phyloP scores from a whole-genome alignment of 2,797 vertebrate genomes.

The Falco berigora region DNA sequence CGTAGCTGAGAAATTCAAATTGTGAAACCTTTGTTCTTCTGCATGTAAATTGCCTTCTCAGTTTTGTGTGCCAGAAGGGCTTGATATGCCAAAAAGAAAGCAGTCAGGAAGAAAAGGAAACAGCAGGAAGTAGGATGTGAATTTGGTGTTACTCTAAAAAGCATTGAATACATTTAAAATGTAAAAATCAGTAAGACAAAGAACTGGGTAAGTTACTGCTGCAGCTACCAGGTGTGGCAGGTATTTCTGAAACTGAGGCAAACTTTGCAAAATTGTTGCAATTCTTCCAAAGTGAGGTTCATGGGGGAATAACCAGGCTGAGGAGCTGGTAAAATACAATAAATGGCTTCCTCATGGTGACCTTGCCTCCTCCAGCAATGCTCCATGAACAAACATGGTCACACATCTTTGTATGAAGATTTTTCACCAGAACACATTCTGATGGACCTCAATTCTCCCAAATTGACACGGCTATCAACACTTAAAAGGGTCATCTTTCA shows the following conservation, averaged over 20 bases:
- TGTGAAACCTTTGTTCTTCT: not conserved
- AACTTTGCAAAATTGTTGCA: not conserved
- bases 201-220: not conserved
- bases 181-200: not conserved
- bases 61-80: not conserved
- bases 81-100: not conserved
- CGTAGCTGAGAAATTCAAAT: conserved; percentile 1
- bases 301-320: not conserved
- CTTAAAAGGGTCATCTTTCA: not conserved
- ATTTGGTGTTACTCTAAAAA: not conserved
- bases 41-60: conserved; percentile 11
- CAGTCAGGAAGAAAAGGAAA: not conserved
- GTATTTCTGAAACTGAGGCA: not conserved
- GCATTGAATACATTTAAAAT: not conserved
- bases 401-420: not conserved
- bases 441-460: not conserved
- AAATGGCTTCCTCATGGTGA: not conserved
- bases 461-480: not conserved
- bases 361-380: not conserved
- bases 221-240: not conserved
- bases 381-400: not conserved
- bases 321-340: not conserved
- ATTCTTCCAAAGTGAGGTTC: not conserved
- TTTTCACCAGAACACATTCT: not conserved
- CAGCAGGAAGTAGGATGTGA: not conserved